A percentile compares a stretch with the other conserved stretches of the same genome.
phyloP scores from a whole-genome alignment of 2,797 vertebrate species.

The Scleropages formosus region DNA sequence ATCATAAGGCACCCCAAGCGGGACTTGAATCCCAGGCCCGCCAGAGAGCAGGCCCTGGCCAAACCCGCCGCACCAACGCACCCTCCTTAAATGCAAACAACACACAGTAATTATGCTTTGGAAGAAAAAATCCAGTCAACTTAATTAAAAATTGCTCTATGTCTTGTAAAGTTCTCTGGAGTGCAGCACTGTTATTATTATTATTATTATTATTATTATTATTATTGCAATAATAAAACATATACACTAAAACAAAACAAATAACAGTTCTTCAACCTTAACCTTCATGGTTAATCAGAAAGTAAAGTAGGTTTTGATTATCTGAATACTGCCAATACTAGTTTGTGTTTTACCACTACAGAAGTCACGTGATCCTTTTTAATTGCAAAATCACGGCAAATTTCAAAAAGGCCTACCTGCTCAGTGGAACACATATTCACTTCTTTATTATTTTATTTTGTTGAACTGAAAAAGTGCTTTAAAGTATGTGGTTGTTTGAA shows the following conservation, averaged over 20 bases:
- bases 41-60: too few relatives aligned
- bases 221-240: too few relatives aligned
- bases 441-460: slow-evolving; percentile 22
- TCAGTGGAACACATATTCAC: not conserved
- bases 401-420: slow-evolving; percentile 7
- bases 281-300: too few relatives aligned
- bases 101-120: slow-evolving; percentile 37
- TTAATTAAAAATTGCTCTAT: not conserved
- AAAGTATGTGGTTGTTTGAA: slow-evolving; percentile 31
- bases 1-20: too few relatives aligned
- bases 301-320: not conserved
- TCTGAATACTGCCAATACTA: not conserved
- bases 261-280: too few relatives aligned
- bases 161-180: slow-evolving; percentile 28
- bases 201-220: slow-evolving; percentile 31
- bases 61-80: too few relatives aligned
- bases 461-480: slow-evolving; percentile 19
- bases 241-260: too few relatives aligned
- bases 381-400: not conserved
- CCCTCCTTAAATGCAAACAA: slow-evolving; percentile 43
- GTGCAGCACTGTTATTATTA: slow-evolving; percentile 18
- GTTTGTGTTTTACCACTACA: not conserved
- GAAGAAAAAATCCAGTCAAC: not conserved
- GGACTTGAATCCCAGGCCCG: too few relatives aligned
- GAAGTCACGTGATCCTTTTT: too few relatives aligned